Base-by-base conservation (phyloP, 2,797 vertebrate genomes). In the Chiroxiphia lanceolata region DNA sequence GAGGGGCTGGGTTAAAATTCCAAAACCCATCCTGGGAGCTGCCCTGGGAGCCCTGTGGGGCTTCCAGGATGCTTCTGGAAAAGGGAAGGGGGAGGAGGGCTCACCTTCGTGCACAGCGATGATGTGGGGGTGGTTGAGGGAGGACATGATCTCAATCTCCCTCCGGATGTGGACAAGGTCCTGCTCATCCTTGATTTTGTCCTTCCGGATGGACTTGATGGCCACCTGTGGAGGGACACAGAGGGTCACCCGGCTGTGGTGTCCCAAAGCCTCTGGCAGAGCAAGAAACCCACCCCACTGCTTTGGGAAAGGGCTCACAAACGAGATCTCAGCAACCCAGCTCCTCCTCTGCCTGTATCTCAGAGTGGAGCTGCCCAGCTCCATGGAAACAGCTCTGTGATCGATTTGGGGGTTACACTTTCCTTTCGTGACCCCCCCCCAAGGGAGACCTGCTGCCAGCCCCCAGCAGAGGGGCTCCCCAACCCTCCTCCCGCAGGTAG, bases 111-210 rank as follows among this genome's bases (percentile, higher is more conserved):
- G 99, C 94, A 99, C 99, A 71, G 98, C 98, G 70, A 99, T 99
- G 98, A 99, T 99, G 97, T 99, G 98, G 2, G 99, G 99, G 91
- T 99, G 99, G 93, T 98, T 98, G 89, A 99, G 98, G 1, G 99
- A 99, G 1, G 99, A 99, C 99, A 99, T 99, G 98, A 99, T 99
- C 97, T 99, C 99, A 8, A 99, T 99, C 97, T 99, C 99, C 87
- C 99, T 97, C 33, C 99, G 98, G 87, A 99, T 99, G 67, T 99
- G 99, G 47, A 98, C 96, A 38, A 99, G 98, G 94, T 99, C 99
- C 97, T 99, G 99, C 92, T 99, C 99, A 85, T 99, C 99, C 95
- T 98, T 99, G 94, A 99, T 99, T 96, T 98, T 99, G 82, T 99
- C 99, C 86, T 99, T 99, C 82, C 98, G 98, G 97, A 99, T 99